Evolutionary conservation across 2,113 vertebrate genomes (phyloP), one percentile per base, ranked within the genome.

Genomic region (Peromyscus leucopus): DNA sequence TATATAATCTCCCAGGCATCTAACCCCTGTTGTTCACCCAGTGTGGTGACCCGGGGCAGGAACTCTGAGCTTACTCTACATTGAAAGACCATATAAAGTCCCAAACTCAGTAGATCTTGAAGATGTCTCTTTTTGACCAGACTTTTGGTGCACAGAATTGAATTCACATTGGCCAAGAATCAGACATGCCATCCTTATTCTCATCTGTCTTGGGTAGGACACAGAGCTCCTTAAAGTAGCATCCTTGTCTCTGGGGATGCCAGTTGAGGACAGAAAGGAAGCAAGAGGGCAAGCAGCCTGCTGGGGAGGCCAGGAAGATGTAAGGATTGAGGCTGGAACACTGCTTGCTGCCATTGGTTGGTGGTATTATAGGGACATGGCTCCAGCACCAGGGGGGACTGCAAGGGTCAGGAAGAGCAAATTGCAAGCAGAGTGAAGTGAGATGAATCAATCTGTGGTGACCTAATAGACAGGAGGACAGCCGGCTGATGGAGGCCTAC

Each of bases 361-460:
- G 86, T 72, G 93, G 72, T 72, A 42, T 94, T 85, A 83, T 83
- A 80, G 93, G 89, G 90, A 93, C 96, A 96, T 89, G 97, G 91
- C 89, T 96, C 74, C 65, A 57, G 57, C 97, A 89, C 92, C 96
- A 96, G 97, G 96, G 96, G 93, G 95, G 89, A 42, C 79, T 90
- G 83, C 93, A 92, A 90, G 93, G 97, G 96, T 98, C 97, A 96
- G 26, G 96, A 94, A 96, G 96, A 96, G 91, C 97, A 97, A 87
- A 98, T 88, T 88, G 94, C 97, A 94, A 96, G 93, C 94, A 94
- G 94, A 94, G 93, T 76, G 93, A 97, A 97, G 95, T 91, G 78
- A 95, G 94, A 93, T 69, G 96, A 96, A 97, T 97, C 97, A 96
- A 96, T 98, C 97, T 80, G 57, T 83, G 59, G 93, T 95, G 96